Conservation (phyloP, 2,797 vertebrate species). For the Cetoscarus ocellatus region DNA sequence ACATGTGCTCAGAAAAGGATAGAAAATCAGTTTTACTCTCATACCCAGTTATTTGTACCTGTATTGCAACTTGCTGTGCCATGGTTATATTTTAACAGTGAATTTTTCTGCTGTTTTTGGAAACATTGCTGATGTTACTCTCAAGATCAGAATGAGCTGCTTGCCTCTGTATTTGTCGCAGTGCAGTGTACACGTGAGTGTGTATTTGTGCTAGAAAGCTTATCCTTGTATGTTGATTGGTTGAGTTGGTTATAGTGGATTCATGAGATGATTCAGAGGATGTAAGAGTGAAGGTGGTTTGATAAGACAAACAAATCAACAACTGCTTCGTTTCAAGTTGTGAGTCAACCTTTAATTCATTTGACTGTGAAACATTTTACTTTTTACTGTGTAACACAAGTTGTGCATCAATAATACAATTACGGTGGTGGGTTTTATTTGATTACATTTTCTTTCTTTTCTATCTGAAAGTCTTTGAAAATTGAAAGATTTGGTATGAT, state of each 20-base stretch:
- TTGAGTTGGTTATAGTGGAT: conserved; percentile 24
- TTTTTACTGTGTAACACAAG: no score
- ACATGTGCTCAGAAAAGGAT: no score
- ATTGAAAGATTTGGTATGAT: neutral
- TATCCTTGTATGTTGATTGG: conserved; percentile 13
- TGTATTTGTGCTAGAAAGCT: conserved; percentile 9
- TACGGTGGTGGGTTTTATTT: neutral
- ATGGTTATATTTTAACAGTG: conserved; percentile 1
- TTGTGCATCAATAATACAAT: conserved; percentile 20
- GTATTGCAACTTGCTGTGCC: neutral
- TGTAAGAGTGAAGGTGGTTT: conserved; percentile 22
- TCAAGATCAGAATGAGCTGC: neutral
- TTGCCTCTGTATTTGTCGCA: neutral
- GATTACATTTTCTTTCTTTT: no score
- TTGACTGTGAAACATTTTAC: conserved; percentile 21
- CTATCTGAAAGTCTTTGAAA: no score
- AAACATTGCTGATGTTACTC: neutral
- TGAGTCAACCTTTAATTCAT: conserved; percentile 28
- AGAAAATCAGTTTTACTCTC: no score
- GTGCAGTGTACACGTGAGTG: neutral
- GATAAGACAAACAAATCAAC: conserved; percentile 48
- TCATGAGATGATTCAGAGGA: conserved; percentile 46
- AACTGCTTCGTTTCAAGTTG: conserved; percentile 35
- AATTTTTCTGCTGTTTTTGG: neutral
- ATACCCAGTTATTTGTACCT: neutral